Evolutionary conservation across 2,113 vertebrate species (phyloP), one percentile per base, ranked within the genome.

Genomic region (Pica pica): DNA sequence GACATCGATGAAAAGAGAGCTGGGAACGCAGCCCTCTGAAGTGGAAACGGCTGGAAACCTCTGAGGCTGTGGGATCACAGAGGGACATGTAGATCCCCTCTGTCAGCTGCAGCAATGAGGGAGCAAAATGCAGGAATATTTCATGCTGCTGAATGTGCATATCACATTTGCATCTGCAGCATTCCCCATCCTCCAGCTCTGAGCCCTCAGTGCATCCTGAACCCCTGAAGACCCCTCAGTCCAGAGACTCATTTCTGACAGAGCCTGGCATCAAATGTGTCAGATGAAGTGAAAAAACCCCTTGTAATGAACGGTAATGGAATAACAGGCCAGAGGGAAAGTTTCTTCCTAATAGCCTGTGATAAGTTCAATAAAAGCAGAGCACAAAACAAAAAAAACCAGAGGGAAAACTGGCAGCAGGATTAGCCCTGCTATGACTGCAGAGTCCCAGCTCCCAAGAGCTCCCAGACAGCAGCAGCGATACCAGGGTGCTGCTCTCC

Each of bases 271-370:
- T 57, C 22, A 64, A 57, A 86, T 27, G 8, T 83, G 57, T 80
- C 78, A 90, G 78, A 67, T 61, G 44, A 71, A 81, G 60, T 56
- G 44, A 52, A 92, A 90, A 95, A 93, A 78, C 0, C 24, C 0
- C 41, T 74, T 22, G 16, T 71, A 74, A 86, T 68, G 71, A 91
- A 83, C 0, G 0, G 47, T 90, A 94, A 95, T 84, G 80, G 92
- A 94, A 64, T 83, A 95, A 86, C 14, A 78, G 52, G 37, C 68
- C 76, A 84, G 83, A 93, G 76, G 86, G 93, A 86, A 94, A 78
- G 28, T 41, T 81, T 90, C 42, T 83, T 41, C 35, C 52, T 88
- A 64, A 78, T 30, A 80, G 31, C 33, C 68, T 15, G 5, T 56
- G 79, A 64, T 56, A 49, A 20, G 52, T 87, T 93, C 92, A 82